phyloP scores from a whole-genome alignment of 1,140 invertebrate genomes.

The Cotesia vestalis region DNA sequence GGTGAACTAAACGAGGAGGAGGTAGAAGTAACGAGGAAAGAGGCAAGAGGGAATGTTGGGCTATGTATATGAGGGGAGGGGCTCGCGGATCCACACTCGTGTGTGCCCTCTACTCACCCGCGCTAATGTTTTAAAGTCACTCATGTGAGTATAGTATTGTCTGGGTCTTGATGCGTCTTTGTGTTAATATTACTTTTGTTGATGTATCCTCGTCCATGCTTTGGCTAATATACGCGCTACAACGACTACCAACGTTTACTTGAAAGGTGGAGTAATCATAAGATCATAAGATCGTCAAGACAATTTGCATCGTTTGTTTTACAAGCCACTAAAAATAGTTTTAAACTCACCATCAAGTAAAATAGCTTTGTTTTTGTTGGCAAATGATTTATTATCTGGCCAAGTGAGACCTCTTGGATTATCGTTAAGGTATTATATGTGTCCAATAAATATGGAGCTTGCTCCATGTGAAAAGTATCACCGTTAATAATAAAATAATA shows the following conservation, averaged over 20 bases:
- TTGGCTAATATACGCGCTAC: not conserved
- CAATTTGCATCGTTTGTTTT: constrained; percentile 26
- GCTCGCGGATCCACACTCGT: constrained; percentile 22
- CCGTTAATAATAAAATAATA: not conserved
- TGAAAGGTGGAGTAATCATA: constrained; percentile 2
- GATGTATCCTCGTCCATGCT: not conserved
- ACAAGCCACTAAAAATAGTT: constrained; percentile 13
- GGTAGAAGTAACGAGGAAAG: constrained; percentile 2
- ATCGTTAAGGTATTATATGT: constrained; percentile 7
- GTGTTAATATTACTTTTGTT: not conserved
- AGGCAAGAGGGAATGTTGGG: constrained; percentile 5
- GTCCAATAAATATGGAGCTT: constrained; percentile 9
- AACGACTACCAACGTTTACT: not conserved
- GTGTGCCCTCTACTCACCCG: constrained; percentile 8
- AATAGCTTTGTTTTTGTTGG: constrained; percentile 15
- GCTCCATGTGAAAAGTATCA: not conserved
- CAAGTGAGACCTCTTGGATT: constrained; percentile 16
- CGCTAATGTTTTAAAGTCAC: constrained; percentile 7
- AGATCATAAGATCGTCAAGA: constrained; percentile 18
- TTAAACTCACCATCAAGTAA: not conserved
- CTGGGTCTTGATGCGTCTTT: not conserved
- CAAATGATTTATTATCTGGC: constrained; percentile 10
- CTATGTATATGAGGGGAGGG: constrained; percentile 13
- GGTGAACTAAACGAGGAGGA: constrained; percentile 22
- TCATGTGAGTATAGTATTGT: not conserved